A percentile compares a stretch with the other conserved stretches of the same genome.
These are phyloP conservation scores for Rhinogobio ventralis DNA, from an alignment of 2,797 vertebrate species.

Conservation along the genomic window DNA sequence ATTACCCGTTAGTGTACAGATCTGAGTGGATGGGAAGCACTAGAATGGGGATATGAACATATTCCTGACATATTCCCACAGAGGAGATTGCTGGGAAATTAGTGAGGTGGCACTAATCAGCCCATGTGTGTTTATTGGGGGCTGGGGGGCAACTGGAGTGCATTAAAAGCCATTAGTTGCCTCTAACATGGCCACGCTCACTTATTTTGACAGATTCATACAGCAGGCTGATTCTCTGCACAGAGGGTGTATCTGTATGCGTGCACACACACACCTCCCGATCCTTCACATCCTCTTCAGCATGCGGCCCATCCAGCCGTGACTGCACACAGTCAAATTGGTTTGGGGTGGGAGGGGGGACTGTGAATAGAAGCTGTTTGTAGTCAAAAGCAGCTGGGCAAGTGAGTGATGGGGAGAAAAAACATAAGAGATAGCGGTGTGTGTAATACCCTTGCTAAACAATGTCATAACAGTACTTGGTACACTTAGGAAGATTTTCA, in stretches of 20 bases:
- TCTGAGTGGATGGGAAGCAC: neutral
- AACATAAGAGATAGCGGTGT: conserved; percentile 1
- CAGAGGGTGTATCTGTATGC: conserved; percentile 50
- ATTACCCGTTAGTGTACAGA: neutral
- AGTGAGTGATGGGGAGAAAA: conserved; percentile 22
- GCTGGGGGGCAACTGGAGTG: conserved; percentile 54
- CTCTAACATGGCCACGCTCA: conserved; percentile 56
- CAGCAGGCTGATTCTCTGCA: conserved; percentile 59
- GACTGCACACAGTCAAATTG: conserved; percentile 58
- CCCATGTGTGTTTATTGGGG: conserved; percentile 44
- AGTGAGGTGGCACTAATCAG: conserved; percentile 65
- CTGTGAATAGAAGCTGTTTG: conserved; percentile 42
- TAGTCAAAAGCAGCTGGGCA: conserved; percentile 39
- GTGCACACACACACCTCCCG: conserved; percentile 20
- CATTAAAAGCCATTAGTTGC: conserved; percentile 64
- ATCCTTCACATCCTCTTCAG: conserved; percentile 50
- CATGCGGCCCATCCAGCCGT: conserved; percentile 47
- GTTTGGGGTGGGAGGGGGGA: conserved; percentile 23
- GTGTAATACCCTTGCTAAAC: conserved; percentile 11
- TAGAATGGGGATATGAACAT: conserved; percentile 11
- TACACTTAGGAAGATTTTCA: neutral
- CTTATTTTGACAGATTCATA: conserved; percentile 65
- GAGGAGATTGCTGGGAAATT: conserved; percentile 57
- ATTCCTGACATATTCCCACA: conserved; percentile 52
- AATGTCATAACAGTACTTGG: conserved; percentile 7